A percentile compares a stretch with the other conserved stretches of the same genome.
phyloP scores from a whole-genome alignment of 2,797 vertebrate genomes.

The Gymnodraco acuticeps region DNA sequence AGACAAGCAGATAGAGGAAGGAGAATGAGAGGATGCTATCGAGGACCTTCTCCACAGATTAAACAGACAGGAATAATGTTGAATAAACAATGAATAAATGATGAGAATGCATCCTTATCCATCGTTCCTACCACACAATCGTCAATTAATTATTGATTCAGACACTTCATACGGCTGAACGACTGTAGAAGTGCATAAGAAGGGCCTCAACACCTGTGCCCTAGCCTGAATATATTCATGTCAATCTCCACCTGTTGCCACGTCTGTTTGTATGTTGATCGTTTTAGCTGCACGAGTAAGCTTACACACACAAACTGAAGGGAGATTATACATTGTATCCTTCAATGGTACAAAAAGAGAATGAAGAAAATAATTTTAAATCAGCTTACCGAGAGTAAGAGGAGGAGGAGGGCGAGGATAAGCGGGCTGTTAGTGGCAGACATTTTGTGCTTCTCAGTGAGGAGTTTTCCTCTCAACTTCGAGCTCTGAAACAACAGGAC shows the following conservation, averaged over 20 bases:
- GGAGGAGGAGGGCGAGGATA: slow-evolving; percentile 46
- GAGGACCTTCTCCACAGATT: slow-evolving; percentile 8
- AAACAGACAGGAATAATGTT: slow-evolving; percentile 31
- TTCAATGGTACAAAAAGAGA: not conserved
- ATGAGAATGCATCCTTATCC: slow-evolving; percentile 37
- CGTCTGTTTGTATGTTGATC: not conserved
- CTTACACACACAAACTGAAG: not conserved
- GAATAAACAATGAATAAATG: slow-evolving; percentile 58
- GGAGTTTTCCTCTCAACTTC: slow-evolving; percentile 9
- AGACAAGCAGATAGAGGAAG: not conserved
- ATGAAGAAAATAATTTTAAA: not conserved
- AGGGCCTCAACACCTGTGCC: slow-evolving; percentile 10
- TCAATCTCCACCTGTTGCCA: slow-evolving; percentile 42
- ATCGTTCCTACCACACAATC: slow-evolving; percentile 29
- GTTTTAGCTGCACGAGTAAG: not conserved
- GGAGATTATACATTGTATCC: not conserved
- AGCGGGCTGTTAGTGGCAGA: slow-evolving; percentile 23
- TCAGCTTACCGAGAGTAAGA: slow-evolving; percentile 52
- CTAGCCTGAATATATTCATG: slow-evolving; percentile 37
- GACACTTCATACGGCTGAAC: slow-evolving; percentile 24
- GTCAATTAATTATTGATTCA: slow-evolving; percentile 59
- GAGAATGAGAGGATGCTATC: not conserved
- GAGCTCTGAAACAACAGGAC: not conserved
- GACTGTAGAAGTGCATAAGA: slow-evolving; percentile 12
- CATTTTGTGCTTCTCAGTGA: slow-evolving; percentile 52